phyloP scores from a whole-genome alignment of 53 echinoderm and acorn worm species.

The Zoroaster sp. region DNA sequence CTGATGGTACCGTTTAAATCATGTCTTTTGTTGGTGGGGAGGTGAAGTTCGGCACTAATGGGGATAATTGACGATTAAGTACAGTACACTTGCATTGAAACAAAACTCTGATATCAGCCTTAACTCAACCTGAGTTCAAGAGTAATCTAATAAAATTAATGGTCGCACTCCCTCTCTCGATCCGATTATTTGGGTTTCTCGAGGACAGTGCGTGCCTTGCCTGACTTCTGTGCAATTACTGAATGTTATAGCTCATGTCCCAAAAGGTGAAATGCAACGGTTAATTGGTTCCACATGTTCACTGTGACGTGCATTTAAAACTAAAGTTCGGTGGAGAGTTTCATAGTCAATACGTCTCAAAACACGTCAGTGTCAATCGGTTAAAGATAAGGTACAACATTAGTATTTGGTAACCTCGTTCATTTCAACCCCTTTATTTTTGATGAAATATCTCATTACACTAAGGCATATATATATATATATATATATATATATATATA shows the following conservation, averaged over 20 bases:
- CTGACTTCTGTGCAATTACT: not conserved
- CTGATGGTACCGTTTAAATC: no score
- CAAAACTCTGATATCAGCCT: not conserved
- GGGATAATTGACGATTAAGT: not conserved
- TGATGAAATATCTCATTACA: no score
- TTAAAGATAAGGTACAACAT: no score
- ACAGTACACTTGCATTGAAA: not conserved
- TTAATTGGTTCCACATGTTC: not conserved
- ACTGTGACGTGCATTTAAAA: not conserved
- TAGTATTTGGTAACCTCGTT: no score
- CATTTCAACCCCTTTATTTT: no score
- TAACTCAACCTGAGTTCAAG: not conserved
- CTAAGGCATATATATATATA: no score
- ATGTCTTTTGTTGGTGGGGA: not conserved
- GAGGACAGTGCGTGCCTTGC: not conserved
- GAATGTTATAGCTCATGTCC: slow-evolving; percentile 1
- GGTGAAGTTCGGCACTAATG: not conserved
- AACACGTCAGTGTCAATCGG: no score
- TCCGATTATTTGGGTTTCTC: not conserved
- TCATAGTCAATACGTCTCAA: not conserved
- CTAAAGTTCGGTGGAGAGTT: not conserved
- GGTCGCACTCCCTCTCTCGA: not conserved
- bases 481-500: no score
- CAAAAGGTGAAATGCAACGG: not conserved
- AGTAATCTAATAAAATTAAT: not conserved